Percentiles rank a stretch among this genome's conserved stretches.
Evolutionary conservation across 2,888 invertebrate genomes (phyloP).

Genomic region (Marronus borbonicus): DNA sequence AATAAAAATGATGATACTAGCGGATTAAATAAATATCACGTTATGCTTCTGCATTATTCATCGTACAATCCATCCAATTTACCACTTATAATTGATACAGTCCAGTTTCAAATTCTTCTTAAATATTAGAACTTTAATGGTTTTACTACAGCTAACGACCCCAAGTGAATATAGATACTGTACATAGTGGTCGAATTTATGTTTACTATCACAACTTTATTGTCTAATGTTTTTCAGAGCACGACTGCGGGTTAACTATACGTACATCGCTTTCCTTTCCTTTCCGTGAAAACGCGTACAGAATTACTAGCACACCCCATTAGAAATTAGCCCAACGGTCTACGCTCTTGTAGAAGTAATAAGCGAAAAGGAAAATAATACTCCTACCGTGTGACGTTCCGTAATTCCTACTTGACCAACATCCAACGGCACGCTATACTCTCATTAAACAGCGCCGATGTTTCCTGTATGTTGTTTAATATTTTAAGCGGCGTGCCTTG

Average conservation of each 20-base stretch:
- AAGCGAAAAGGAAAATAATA: neutral
- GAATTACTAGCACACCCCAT: neutral
- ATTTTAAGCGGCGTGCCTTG: neutral
- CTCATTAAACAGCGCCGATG: neutral
- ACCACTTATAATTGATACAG: no score
- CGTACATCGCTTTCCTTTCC: neutral
- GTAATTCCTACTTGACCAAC: slow-evolving; percentile 21
- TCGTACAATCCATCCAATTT: no score
- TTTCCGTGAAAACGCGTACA: neutral
- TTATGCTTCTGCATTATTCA: no score
- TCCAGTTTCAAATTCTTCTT: no score
- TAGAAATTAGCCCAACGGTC: slow-evolving; percentile 1
- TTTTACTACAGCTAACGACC: no score
- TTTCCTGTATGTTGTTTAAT: neutral
- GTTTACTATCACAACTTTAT: no score
- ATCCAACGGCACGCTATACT: neutral
- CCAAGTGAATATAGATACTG: no score
- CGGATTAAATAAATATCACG: no score
- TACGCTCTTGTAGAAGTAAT: neutral
- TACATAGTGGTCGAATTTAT: no score
- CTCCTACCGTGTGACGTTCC: neutral
- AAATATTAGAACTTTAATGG: no score
- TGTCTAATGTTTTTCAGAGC: slow-evolving; percentile 1
- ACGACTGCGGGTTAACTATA: neutral
- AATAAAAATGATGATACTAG: no score